phyloP scores from a whole-genome alignment of 1,140 invertebrate species.

The Drosophila orosa region DNA sequence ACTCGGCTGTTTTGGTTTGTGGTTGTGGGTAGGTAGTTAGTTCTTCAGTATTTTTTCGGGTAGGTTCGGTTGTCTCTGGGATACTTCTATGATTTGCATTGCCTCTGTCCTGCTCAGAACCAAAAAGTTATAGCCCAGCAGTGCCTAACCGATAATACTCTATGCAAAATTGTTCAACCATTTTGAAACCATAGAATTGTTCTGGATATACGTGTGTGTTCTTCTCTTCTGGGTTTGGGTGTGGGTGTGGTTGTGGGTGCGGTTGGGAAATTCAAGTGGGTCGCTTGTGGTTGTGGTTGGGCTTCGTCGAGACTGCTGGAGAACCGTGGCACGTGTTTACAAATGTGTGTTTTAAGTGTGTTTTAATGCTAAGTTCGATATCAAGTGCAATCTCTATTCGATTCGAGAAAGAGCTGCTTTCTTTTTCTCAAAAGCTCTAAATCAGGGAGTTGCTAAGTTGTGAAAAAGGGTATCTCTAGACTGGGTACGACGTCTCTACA shows the following conservation, averaged over 20 bases:
- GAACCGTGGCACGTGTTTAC: slow-evolving; percentile 26
- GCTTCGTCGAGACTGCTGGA: slow-evolving; percentile 21
- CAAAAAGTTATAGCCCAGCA: slow-evolving; percentile 64
- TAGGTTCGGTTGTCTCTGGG: slow-evolving; percentile 67
- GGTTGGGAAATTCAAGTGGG: slow-evolving; percentile 47
- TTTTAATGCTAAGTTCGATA: slow-evolving; percentile 42
- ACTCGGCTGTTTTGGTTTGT: slow-evolving; percentile 67
- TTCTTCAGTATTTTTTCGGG: slow-evolving; percentile 60
- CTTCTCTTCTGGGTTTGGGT: slow-evolving; percentile 23
- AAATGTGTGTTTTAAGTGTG: slow-evolving; percentile 8
- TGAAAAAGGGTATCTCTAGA: slow-evolving; percentile 13
- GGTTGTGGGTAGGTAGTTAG: slow-evolving; percentile 74
- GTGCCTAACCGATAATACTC: slow-evolving; percentile 60
- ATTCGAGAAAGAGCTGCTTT: background rate
- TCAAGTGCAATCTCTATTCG: slow-evolving; percentile 12
- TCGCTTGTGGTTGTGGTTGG: slow-evolving; percentile 37
- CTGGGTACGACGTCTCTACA: background rate
- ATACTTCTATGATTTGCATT: slow-evolving; percentile 77
- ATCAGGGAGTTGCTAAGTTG: slow-evolving; percentile 12
- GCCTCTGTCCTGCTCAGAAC: slow-evolving; percentile 56
- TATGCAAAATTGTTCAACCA: slow-evolving; percentile 76
- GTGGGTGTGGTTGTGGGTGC: slow-evolving; percentile 25
- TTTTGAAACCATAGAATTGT: slow-evolving; percentile 82
- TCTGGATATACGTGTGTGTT: slow-evolving; percentile 55
- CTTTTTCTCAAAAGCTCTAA: slow-evolving; percentile 21